Percentiles rank a stretch among this genome's conserved stretches.
Evolutionary conservation across 1,140 invertebrate species (phyloP).

Genomic region (Onthophagus taurus): DNA sequence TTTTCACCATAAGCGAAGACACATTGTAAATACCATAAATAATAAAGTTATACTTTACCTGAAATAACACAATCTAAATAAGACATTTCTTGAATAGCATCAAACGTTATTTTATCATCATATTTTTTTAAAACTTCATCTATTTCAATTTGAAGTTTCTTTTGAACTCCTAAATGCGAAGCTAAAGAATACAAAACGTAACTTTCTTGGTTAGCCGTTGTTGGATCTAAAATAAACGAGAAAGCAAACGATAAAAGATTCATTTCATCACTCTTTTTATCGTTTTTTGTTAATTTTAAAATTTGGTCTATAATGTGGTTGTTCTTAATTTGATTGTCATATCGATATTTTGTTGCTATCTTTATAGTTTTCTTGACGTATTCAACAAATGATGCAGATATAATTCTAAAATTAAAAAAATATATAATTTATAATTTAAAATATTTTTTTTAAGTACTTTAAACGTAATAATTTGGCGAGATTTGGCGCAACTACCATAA

Average conservation of each 20-base stretch:
- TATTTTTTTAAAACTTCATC: constrained; percentile 18
- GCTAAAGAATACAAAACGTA: constrained; percentile 42
- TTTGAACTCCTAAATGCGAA: constrained; percentile 41
- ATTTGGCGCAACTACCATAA: constrained; percentile 2
- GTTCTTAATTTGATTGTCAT: constrained; percentile 27
- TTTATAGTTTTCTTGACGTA: constrained; percentile 11
- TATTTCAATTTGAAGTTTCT: constrained; percentile 42
- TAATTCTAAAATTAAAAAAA: too few relatives aligned
- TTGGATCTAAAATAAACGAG: constrained; percentile 48
- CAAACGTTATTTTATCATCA: constrained; percentile 19
- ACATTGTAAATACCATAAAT: too few relatives aligned
- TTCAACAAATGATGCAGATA: constrained; percentile 3
- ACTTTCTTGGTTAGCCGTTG: too few relatives aligned
- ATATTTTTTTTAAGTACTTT: too few relatives aligned
- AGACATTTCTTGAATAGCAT: constrained; percentile 23
- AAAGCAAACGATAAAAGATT: constrained; percentile 55
- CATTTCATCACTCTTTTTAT: constrained; percentile 43
- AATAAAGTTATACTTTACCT: too few relatives aligned
- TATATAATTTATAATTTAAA: too few relatives aligned
- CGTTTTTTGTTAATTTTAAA: too few relatives aligned
- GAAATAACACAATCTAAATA: constrained; percentile 31
- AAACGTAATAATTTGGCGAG: background rate
- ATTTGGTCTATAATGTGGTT: constrained; percentile 29
- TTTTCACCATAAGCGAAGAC: too few relatives aligned
- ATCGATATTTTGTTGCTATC: constrained; percentile 29